These are phyloP conservation scores for Asbolus verrucosus DNA, from an alignment of 1,140 invertebrate species.

Conservation along the genomic window DNA sequence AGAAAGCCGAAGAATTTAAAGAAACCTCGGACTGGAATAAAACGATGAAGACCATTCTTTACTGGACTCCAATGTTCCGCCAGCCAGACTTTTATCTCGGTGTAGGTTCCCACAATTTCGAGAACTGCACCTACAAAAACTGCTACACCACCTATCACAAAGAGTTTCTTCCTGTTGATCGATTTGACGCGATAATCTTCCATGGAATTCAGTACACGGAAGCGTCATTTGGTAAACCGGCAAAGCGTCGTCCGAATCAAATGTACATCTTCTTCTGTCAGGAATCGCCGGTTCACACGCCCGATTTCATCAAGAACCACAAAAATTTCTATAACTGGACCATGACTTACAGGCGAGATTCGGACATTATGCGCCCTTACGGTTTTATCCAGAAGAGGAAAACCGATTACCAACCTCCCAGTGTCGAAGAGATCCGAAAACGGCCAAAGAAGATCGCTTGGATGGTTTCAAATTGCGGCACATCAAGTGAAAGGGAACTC, in stretches of 20 bases:
- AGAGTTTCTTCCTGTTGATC: slow-evolving; percentile 12
- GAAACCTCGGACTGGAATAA: not conserved
- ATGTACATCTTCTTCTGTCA: slow-evolving; percentile 45
- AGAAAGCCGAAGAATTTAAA: not conserved
- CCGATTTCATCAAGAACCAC: not conserved
- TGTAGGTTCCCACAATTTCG: slow-evolving; percentile 44
- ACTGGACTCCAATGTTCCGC: slow-evolving; percentile 50
- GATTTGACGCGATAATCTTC: slow-evolving; percentile 49
- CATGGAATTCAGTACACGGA: slow-evolving; percentile 36
- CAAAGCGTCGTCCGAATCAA: slow-evolving; percentile 39
- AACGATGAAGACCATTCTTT: slow-evolving; percentile 37
- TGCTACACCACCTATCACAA: slow-evolving; percentile 45
- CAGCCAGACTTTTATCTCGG: slow-evolving; percentile 38
- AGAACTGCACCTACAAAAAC: slow-evolving; percentile 44
- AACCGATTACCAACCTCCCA: slow-evolving; percentile 56
- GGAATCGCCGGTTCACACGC: slow-evolving; percentile 46
- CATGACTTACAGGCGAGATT: slow-evolving; percentile 67
- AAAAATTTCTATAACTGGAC: slow-evolving; percentile 51
- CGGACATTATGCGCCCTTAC: slow-evolving; percentile 74
- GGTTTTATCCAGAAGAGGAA: slow-evolving; percentile 63
- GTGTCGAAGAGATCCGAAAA: slow-evolving; percentile 51
- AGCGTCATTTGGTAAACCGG: slow-evolving; percentile 21
- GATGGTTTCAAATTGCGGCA: slow-evolving; percentile 74
- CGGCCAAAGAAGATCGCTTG: slow-evolving; percentile 69
- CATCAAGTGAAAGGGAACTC: slow-evolving; percentile 67